These are phyloP conservation scores for Hypolimnas misippus DNA, from an alignment of 2,888 invertebrate genomes.

Conservation along the genomic window DNA sequence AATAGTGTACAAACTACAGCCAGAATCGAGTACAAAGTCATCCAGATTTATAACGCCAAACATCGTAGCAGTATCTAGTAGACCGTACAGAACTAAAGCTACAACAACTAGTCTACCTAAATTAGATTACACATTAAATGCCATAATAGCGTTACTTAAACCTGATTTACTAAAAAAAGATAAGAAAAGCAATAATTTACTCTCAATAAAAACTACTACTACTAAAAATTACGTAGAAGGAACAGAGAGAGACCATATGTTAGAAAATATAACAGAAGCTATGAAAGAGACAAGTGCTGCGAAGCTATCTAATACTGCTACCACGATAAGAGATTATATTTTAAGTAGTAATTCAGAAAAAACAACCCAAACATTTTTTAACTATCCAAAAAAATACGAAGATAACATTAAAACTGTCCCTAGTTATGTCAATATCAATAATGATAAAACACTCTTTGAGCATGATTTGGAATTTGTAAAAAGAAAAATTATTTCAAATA, in stretches of 20 bases:
- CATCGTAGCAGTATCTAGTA: not conserved
- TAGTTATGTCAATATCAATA: conserved; percentile 20
- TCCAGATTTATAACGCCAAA: not conserved
- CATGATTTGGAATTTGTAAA: conserved; percentile 45
- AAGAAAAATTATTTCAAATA: conserved; percentile 40
- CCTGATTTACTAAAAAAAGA: conserved; percentile 16
- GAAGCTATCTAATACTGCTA: conserved; percentile 11
- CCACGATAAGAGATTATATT: conserved; percentile 18
- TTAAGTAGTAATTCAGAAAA: not conserved
- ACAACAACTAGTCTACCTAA: conserved; percentile 3
- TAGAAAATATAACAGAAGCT: conserved; percentile 15
- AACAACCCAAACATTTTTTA: conserved; percentile 5
- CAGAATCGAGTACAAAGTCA: not conserved
- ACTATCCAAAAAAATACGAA: conserved; percentile 16
- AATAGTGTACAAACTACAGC: not conserved
- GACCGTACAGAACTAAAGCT: not conserved
- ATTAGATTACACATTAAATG: conserved; percentile 22
- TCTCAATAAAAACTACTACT: conserved; percentile 1
- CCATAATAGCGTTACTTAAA: conserved; percentile 33
- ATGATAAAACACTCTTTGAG: conserved; percentile 38
- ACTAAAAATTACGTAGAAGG: conserved; percentile 18
- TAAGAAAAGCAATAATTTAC: not conserved
- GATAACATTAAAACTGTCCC: conserved; percentile 29
- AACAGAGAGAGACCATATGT: conserved; percentile 16
- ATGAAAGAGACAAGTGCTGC: conserved; percentile 9